Base-by-base conservation (phyloP, 2,113 vertebrate species). In the Galeopterus variegatus region DNA sequence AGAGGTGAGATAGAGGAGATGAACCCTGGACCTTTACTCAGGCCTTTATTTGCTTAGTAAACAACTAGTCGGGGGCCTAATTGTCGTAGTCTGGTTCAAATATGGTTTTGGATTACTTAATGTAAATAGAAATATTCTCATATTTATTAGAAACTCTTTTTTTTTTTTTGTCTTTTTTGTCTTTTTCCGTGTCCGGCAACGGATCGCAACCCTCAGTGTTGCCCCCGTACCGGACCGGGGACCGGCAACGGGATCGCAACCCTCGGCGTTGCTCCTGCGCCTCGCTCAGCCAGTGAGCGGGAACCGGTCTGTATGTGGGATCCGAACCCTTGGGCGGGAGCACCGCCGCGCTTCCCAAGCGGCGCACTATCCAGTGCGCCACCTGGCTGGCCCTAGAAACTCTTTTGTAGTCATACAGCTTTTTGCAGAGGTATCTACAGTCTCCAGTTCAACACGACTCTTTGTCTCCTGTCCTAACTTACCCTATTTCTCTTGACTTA, bases 61-160 rank as follows among this genome's bases (percentile, higher is more conserved):
- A 76, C 64, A 94, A 23, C 31, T 45, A 33, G 8, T 86, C n/a
- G 58, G 36, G 18, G 85, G 45, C 72, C 31, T 58, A 24, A 87
- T 67, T 94, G 14, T 67, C 3, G 8, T 76, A 28, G 24, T 87
- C 31, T 82, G 21, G 17, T 93, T 91, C 52, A 19, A 60, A 52
- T 87, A 58, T 75, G 64, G 5, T 56, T 88, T 92, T 76, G 19
- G 8, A n/a, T 77, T 92, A 84, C 84, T 83, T 79, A 88, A 56
- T 92, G 4, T 77, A 65, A 92, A 65, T 77, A 72, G 56, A 91
- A 88, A 81, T n/a, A 62, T 18, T 91, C 5, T 17, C 9, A 31
- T 92, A 65, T 48, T 65, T 88, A 52, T 28, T n/a, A 26, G 26
- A 62, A 4, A 12, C 26, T 70, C 23, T 28, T 69, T 73, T 60